A percentile compares a stretch with the other conserved stretches of the same genome.
Conservation (phyloP, 2,113 vertebrate species). For the Natator depressus region DNA sequence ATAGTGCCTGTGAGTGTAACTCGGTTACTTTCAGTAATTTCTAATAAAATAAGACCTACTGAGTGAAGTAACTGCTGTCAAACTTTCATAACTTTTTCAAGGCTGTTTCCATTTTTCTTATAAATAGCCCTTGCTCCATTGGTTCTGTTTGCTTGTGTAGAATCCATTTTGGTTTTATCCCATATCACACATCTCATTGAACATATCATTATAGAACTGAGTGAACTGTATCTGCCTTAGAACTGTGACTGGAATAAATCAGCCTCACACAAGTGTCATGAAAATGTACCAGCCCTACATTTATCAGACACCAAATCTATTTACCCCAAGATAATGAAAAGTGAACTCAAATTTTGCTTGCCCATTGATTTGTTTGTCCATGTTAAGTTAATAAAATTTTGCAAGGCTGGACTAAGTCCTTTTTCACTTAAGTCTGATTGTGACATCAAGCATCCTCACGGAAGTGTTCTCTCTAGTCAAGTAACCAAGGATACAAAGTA, state of each 20-base stretch:
- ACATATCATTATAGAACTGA: neutral
- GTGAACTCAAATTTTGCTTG: neutral
- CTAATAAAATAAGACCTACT: neutral
- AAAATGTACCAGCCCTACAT: neutral
- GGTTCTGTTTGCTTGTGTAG: neutral
- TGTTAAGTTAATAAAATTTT: neutral
- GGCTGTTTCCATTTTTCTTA: neutral
- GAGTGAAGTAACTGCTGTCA: neutral
- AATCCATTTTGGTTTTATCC: neutral
- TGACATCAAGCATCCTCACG: neutral
- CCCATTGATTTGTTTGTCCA: neutral
- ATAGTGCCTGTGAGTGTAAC: too few species aligned
- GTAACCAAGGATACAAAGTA: neutral
- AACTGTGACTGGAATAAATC: neutral
- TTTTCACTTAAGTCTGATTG: neutral
- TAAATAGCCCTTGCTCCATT: neutral
- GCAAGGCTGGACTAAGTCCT: neutral
- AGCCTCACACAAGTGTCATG: neutral
- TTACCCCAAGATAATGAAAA: fast-evolving
- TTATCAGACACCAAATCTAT: neutral
- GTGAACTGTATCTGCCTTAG: neutral
- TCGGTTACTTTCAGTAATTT: neutral
- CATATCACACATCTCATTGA: fast-evolving
- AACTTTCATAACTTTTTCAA: neutral
- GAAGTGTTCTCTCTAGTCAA: neutral